Conservation (phyloP, 2,888 invertebrate species). For the Acleris emargana region DNA sequence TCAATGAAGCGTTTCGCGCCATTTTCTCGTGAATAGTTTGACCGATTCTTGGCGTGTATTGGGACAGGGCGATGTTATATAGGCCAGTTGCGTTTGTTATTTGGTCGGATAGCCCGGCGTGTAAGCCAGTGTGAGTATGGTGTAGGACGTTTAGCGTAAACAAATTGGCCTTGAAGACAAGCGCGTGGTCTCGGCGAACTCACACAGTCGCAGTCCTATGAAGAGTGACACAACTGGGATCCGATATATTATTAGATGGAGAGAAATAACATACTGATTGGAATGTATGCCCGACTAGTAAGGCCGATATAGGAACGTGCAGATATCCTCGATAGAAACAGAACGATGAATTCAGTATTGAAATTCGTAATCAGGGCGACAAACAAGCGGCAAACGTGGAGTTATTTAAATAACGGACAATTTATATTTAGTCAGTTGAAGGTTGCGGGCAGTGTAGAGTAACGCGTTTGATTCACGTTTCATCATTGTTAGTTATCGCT, state of each 20-base stretch:
- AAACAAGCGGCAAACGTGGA: constrained; percentile 7
- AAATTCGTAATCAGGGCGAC: constrained; percentile 22
- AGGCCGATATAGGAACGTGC: background rate
- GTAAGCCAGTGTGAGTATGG: constrained; percentile 26
- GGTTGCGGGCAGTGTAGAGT: constrained; percentile 19
- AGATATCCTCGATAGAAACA: background rate
- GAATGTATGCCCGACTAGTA: constrained; percentile 13
- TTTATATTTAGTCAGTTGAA: constrained; percentile 24
- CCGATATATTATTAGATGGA: constrained; percentile 29
- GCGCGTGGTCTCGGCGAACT: constrained; percentile 65
- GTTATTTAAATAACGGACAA: constrained; percentile 28
- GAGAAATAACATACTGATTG: constrained; percentile 12
- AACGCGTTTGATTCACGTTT: constrained; percentile 31
- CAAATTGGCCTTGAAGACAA: constrained; percentile 75
- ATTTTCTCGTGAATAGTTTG: constrained; percentile 62
- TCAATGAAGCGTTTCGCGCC: constrained; percentile 80
- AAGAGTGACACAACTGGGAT: constrained; percentile 53
- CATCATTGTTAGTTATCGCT: constrained; percentile 34
- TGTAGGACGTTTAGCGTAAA: constrained; percentile 57
- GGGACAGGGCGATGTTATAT: constrained; percentile 44
- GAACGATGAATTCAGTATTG: constrained; percentile 6
- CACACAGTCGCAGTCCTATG: constrained; percentile 55
- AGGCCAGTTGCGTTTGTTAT: constrained; percentile 46
- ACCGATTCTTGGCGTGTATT: constrained; percentile 55
- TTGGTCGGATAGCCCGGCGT: constrained; percentile 50